These are phyloP conservation scores for Ophiodon elongatus DNA, from an alignment of 2,113 vertebrate genomes.

Conservation along the genomic window DNA sequence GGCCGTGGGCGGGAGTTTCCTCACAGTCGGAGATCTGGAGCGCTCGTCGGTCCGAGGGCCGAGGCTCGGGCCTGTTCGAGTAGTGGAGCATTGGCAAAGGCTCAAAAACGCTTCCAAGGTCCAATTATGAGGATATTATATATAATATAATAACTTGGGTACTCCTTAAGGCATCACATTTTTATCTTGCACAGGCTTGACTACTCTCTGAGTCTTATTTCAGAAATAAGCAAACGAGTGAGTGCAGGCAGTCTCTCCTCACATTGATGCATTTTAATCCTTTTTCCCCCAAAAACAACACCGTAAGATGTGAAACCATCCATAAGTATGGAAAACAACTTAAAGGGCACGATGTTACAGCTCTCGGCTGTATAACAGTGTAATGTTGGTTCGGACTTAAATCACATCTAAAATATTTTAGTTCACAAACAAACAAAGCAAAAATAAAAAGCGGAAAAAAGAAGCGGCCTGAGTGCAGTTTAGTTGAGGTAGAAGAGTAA, in stretches of 20 bases:
- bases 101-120: not conserved
- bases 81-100: too few relatives aligned
- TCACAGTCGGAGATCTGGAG: not conserved
- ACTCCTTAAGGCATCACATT: too few relatives aligned
- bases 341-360: not conserved
- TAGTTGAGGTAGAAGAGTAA: not conserved
- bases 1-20: not conserved
- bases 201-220: too few relatives aligned
- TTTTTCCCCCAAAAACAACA: too few relatives aligned
- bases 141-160: too few relatives aligned
- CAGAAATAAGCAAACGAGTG: not conserved
- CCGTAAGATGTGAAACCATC: not conserved
- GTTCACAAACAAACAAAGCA: not conserved
- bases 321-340: not conserved
- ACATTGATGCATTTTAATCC: not conserved
- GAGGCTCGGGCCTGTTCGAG: not conserved
- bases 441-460: not conserved
- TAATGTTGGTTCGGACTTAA: not conserved
- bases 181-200: too few relatives aligned
- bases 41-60: not conserved
- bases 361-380: too few relatives aligned
- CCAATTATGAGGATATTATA: not conserved
- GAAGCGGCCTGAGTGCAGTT: not conserved
- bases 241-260: not conserved
- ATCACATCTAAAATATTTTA: not conserved